phyloP scores from a whole-genome alignment of 2,888 invertebrate genomes.

The Cylloceria caligata region DNA sequence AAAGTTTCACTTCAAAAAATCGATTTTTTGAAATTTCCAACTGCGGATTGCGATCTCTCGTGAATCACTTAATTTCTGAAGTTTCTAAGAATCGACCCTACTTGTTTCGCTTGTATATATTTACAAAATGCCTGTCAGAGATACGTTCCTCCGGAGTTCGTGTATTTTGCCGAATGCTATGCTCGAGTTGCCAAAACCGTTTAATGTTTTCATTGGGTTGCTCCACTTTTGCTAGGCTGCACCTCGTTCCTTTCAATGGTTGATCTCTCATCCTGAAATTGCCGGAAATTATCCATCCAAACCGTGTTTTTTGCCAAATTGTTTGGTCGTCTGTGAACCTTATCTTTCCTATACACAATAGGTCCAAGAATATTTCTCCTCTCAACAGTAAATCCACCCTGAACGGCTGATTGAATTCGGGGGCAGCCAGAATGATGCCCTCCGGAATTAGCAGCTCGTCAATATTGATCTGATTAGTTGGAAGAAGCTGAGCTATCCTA shows the following conservation, averaged over 20 bases:
- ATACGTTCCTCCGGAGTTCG: background rate
- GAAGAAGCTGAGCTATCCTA: conserved; percentile 23
- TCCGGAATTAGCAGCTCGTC: conserved; percentile 36
- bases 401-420: background rate
- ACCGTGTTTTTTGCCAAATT: background rate
- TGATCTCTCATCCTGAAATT: background rate
- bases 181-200: background rate
- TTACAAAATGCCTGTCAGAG: background rate
- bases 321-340: background rate
- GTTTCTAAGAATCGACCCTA: background rate
- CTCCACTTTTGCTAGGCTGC: background rate
- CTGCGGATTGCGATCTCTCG: background rate
- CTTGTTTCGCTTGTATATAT: background rate
- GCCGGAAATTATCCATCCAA: background rate
- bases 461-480: background rate
- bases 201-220: background rate
- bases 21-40: no score
- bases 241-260: background rate
- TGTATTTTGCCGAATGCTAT: background rate
- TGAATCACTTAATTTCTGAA: background rate
- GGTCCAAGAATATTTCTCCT: background rate
- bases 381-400: background rate
- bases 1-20: no score
- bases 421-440: conserved; percentile 38
- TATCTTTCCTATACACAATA: background rate